Evolutionary conservation across 2,113 vertebrate species (phyloP).

Genomic region (Orientallactaga bullata): DNA sequence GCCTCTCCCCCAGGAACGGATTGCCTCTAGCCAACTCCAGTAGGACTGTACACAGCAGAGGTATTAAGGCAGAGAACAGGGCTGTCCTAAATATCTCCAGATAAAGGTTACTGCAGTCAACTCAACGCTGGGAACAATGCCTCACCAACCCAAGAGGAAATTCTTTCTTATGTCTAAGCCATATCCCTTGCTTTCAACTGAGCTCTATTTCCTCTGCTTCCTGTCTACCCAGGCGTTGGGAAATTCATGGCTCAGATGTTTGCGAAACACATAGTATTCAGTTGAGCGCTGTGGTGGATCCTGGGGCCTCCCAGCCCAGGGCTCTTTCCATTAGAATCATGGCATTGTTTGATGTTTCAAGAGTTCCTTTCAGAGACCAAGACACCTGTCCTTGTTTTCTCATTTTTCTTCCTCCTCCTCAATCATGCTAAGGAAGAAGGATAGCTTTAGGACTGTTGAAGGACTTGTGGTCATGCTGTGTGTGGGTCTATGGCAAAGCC

Average conservation of each 20-base stretch:
- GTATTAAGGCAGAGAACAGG: background rate
- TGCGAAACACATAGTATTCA: background rate
- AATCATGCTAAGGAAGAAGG: background rate
- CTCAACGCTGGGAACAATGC: background rate
- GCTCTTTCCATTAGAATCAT: background rate
- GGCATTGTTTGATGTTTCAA: slow-evolving; percentile 11
- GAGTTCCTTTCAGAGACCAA: background rate
- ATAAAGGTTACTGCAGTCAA: background rate
- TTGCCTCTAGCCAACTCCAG: background rate
- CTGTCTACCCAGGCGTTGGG: background rate
- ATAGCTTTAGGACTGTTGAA: background rate
- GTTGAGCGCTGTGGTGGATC: background rate
- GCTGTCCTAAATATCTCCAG: background rate
- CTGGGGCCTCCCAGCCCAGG: background rate
- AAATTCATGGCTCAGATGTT: background rate
- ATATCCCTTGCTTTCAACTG: background rate
- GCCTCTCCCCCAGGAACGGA: background rate
- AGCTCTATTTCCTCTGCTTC: background rate
- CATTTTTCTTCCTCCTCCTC: background rate
- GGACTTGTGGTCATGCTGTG: background rate
- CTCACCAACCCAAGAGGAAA: background rate
- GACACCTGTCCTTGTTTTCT: background rate
- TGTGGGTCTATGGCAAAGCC: background rate
- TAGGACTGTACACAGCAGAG: background rate
- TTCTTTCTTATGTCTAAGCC: slow-evolving; percentile 29